Conservation (phyloP, 1,140 invertebrate genomes). For the Halictus rubicundus region DNA sequence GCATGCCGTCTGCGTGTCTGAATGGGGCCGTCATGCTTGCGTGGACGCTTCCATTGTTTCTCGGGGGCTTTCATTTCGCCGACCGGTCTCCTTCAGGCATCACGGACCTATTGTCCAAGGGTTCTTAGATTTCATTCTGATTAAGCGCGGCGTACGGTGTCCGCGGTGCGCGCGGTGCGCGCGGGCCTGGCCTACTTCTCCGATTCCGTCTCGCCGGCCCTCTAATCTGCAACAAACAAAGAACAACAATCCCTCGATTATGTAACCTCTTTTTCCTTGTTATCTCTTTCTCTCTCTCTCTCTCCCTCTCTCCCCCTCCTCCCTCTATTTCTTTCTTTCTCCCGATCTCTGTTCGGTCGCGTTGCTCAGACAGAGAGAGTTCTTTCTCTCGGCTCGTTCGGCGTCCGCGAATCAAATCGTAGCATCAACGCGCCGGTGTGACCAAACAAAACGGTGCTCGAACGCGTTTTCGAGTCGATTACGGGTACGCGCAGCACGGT, state of each 20-base stretch:
- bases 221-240: constrained; percentile 54
- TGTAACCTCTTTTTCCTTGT: neutral
- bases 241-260: constrained; percentile 21
- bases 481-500: too few relatives aligned
- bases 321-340: neutral
- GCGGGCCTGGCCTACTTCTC: constrained; percentile 31
- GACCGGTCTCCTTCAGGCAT: constrained; percentile 41
- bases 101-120: constrained; percentile 49
- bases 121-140: constrained; percentile 61
- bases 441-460: too few relatives aligned
- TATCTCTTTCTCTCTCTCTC: neutral
- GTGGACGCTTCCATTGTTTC: constrained; percentile 65
- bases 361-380: too few relatives aligned
- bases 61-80: constrained; percentile 61
- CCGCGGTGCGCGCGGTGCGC: neutral
- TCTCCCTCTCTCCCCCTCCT: neutral
- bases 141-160: constrained; percentile 41
- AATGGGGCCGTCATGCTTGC: constrained; percentile 65
- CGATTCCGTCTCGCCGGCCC: neutral
- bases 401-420: neutral
- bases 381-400: neutral
- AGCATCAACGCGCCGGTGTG: too few relatives aligned
- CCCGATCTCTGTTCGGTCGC: neutral
- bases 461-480: too few relatives aligned
- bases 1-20: constrained; percentile 58